These are phyloP conservation scores for Drosophila mayaguana DNA, from an alignment of 2,888 invertebrate species.

Conservation along the genomic window DNA sequence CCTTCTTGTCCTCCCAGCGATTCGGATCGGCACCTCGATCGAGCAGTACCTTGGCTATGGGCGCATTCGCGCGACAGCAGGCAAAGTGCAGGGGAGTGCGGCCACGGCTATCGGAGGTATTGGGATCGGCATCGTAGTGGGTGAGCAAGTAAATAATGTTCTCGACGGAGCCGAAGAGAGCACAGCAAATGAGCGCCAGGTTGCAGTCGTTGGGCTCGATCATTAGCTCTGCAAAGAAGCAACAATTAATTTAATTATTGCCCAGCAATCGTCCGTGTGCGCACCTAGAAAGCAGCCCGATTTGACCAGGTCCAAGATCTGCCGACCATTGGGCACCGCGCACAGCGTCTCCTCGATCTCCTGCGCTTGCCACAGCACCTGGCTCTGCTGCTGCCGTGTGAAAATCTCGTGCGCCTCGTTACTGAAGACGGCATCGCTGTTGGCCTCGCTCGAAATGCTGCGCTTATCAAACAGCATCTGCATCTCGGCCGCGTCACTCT, in stretches of 20 bases:
- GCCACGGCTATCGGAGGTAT: constrained; percentile 89
- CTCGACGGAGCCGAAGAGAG: constrained; percentile 81
- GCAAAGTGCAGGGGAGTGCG: constrained; percentile 92
- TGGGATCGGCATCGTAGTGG: constrained; percentile 86
- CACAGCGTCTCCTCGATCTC: constrained; percentile 83
- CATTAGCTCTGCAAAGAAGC: constrained; percentile 63
- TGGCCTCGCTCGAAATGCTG: constrained; percentile 84
- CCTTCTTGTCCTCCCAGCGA: constrained; percentile 89
- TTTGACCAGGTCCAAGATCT: constrained; percentile 79
- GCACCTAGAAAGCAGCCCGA: constrained; percentile 78
- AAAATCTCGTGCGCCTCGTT: constrained; percentile 83
- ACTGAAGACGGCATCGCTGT: constrained; percentile 81
- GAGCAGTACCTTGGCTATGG: constrained; percentile 90
- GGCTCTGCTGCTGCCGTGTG: constrained; percentile 80
- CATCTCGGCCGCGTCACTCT: constrained; percentile 78
- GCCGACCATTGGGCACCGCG: constrained; percentile 68
- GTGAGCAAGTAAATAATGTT: constrained; percentile 77
- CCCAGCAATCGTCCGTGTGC: neutral
- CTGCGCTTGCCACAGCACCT: constrained; percentile 82
- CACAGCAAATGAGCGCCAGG: constrained; percentile 81
- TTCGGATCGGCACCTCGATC: constrained; percentile 89
- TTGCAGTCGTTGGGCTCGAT: constrained; percentile 82
- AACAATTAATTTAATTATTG: neutral
- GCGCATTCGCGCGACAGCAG: constrained; percentile 90
- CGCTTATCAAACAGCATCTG: constrained; percentile 82